Conservation (phyloP, 2,888 invertebrate genomes). For the Clitarchus hookeri region DNA sequence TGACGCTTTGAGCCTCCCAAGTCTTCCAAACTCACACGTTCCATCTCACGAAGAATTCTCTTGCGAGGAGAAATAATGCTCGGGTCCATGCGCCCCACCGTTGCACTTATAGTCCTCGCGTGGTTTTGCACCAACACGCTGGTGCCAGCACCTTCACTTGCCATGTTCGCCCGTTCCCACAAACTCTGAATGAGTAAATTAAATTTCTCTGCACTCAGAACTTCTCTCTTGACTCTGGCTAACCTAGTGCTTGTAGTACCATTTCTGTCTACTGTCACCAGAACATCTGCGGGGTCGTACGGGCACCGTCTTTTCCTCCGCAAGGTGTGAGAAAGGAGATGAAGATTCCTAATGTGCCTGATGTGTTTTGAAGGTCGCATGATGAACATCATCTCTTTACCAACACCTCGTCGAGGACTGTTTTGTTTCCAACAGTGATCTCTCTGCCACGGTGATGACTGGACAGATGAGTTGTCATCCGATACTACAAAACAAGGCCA, state of each 20-base stretch:
- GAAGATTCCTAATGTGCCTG: slow-evolving; percentile 41
- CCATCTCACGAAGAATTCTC: slow-evolving; percentile 79
- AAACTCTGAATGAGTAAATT: slow-evolving; percentile 45
- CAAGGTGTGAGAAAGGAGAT: slow-evolving; percentile 50
- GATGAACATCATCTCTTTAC: slow-evolving; percentile 65
- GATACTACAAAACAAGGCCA: slow-evolving; percentile 62
- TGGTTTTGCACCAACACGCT: slow-evolving; percentile 41
- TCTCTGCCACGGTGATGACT: slow-evolving; percentile 89
- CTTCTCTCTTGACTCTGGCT: slow-evolving; percentile 33
- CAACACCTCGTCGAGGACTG: slow-evolving; percentile 72
- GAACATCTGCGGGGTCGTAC: slow-evolving; percentile 49
- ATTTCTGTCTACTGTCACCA: slow-evolving; percentile 30
- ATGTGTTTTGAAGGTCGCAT: slow-evolving; percentile 42
- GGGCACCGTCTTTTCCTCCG: slow-evolving; percentile 70
- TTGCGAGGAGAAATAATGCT: slow-evolving; percentile 80
- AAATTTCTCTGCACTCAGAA: slow-evolving; percentile 34
- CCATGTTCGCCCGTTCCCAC: slow-evolving; percentile 44
- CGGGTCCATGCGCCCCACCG: slow-evolving; percentile 50
- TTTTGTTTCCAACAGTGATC: slow-evolving; percentile 90
- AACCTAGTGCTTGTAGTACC: slow-evolving; percentile 31
- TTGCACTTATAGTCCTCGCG: slow-evolving; percentile 34
- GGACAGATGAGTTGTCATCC: slow-evolving; percentile 88
- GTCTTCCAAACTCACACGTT: slow-evolving; percentile 74
- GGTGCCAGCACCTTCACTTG: slow-evolving; percentile 31
- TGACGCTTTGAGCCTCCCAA: slow-evolving; percentile 58